phyloP scores from a whole-genome alignment of 2,888 invertebrate species.

The Tholera decimalis region DNA sequence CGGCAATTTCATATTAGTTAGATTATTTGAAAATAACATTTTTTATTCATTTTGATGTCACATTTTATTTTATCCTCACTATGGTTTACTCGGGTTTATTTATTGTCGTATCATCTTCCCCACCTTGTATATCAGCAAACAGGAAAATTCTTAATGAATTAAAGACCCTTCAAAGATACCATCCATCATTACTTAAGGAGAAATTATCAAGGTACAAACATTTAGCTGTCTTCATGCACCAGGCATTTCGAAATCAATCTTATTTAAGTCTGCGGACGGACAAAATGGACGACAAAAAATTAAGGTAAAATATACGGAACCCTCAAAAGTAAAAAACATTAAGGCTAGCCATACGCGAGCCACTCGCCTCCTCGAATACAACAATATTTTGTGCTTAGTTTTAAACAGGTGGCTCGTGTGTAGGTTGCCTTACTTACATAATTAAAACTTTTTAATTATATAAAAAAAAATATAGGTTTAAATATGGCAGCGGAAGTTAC shows the following conservation, averaged over 20 bases:
- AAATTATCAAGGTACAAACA: constrained; percentile 32
- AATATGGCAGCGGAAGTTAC: constrained; percentile 78
- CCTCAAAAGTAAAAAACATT: constrained; percentile 42
- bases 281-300: constrained; percentile 63
- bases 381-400: neutral
- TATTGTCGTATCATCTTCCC: too few species aligned
- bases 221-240: constrained; percentile 50
- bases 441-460: too few species aligned
- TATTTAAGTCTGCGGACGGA: constrained; percentile 69
- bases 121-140: too few species aligned
- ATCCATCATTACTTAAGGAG: too few species aligned
- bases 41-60: too few species aligned
- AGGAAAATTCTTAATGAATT: too few species aligned
- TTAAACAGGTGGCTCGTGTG: constrained; percentile 12
- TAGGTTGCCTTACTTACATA: constrained; percentile 18
- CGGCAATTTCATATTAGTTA: too few species aligned
- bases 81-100: too few species aligned
- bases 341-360: constrained; percentile 11
- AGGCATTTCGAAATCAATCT: constrained; percentile 57
- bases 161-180: too few species aligned
- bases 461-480: constrained; percentile 57
- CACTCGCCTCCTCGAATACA: neutral
- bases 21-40: too few species aligned
- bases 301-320: constrained; percentile 60
- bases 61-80: too few species aligned